Base-by-base conservation (phyloP, 2,797 vertebrate species). In the Heterohyrax brucei region DNA sequence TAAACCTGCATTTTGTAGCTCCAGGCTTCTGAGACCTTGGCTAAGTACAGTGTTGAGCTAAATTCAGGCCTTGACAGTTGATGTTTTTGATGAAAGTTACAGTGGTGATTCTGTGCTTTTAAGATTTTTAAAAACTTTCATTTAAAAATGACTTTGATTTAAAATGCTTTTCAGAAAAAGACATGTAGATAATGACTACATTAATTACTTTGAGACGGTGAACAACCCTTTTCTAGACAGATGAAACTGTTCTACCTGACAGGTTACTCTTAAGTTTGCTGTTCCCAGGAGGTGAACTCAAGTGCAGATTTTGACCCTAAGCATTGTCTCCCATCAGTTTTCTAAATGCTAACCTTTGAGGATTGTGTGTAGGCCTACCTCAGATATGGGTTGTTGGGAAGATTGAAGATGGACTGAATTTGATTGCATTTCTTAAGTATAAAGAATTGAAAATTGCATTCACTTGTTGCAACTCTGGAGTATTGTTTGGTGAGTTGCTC, bases 31-130 rank as follows among this genome's bases (percentile, higher is more conserved):
- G 48, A 76, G 61, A 61, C 56, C 44, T 89, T 75, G 79, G 81
- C 95, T 86, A 96, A 70, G 90, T 0, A 30, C 7, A 18, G 85
- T 96, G 78, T 83, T 95, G 96, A 95, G 95, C 87, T 95, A 26
- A 88, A 14, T 84, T 87, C 87, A 92, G 91, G 81, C 84, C 39
- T 88, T 66, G 44, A 18, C 18, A 64, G 88, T 70, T 82, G 33
- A 87, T 89, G 26, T 68, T 81, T 48, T 48, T 68, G 64, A 86
- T 53, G 9, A 91, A 88, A 94, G n/a, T 80, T 39, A 28, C 2
- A 33, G n/a, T 80, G 70, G 33, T 62, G 73, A 44, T 33, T 56
- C 84, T 87, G 50, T 68, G 33, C 48, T 93, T 95, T 92, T 70
- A 93, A 91, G 59, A 46, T 26, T 89, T 87, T 93, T 85, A 64